Evolutionary conservation across 2,113 vertebrate species (phyloP).

Genomic region (Asarcornis scutulata): DNA sequence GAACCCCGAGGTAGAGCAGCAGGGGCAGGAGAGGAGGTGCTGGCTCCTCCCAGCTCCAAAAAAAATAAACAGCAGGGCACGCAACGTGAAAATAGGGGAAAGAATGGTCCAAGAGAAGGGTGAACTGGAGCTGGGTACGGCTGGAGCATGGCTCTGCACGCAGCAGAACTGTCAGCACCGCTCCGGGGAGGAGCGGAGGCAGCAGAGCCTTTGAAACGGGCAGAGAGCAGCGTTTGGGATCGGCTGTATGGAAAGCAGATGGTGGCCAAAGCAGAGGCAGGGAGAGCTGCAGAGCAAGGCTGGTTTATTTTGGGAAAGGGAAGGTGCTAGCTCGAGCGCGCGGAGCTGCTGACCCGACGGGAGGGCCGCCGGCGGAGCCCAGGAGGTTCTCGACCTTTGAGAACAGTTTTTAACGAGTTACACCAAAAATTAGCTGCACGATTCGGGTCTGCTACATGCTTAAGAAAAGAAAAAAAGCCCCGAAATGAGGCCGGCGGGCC

Average conservation of each 20-base stretch:
- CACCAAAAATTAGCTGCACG: neutral
- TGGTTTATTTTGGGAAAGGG: neutral
- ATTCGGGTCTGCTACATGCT: neutral
- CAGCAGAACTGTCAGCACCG: neutral
- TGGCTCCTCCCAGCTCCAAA: neutral
- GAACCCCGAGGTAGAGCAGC: rapidly evolving
- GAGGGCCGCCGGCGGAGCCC: neutral
- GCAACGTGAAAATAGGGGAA: neutral
- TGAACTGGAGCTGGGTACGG: rapidly evolving
- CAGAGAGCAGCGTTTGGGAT: neutral
- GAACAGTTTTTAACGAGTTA: neutral
- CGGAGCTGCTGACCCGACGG: neutral
- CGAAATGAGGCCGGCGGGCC: neutral
- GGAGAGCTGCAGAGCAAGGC: neutral
- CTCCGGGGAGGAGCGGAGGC: rapidly evolving
- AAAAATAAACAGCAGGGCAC: rapidly evolving
- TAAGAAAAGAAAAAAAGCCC: neutral
- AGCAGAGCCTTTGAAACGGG: neutral
- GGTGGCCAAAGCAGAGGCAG: neutral
- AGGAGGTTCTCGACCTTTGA: neutral
- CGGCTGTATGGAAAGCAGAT: constrained; percentile 3
- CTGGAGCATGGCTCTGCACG: neutral
- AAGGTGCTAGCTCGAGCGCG: neutral
- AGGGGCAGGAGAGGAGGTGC: neutral
- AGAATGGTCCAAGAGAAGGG: neutral